Evolutionary conservation across 2,797 vertebrate species (phyloP).

Genomic region (Gambelia wislizenii): DNA sequence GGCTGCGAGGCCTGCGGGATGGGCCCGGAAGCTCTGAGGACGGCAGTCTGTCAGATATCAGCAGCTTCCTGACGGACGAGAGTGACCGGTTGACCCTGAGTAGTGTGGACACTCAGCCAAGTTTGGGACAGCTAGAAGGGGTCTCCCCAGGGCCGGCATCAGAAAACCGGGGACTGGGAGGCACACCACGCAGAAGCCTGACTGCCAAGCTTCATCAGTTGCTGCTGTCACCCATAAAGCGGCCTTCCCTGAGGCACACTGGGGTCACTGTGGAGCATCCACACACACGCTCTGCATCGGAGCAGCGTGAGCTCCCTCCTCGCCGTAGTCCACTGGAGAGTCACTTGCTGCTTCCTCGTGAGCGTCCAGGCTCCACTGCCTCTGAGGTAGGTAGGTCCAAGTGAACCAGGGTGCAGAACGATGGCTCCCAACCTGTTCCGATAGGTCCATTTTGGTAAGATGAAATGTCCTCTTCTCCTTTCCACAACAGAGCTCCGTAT

Average conservation of each 20-base stretch:
- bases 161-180: slow-evolving; percentile 9
- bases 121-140: slow-evolving; percentile 58
- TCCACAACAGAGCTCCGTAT: slow-evolving; percentile 86
- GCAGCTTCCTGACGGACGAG: slow-evolving; percentile 61
- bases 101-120: slow-evolving; percentile 16
- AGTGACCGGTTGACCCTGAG: slow-evolving; percentile 44
- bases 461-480: background rate
- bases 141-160: slow-evolving; percentile 54
- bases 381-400: slow-evolving; percentile 82
- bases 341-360: slow-evolving; percentile 81
- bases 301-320: slow-evolving; percentile 77
- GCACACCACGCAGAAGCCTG: slow-evolving; percentile 81
- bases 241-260: slow-evolving; percentile 50
- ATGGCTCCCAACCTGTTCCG: too few relatives aligned
- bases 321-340: slow-evolving; percentile 84
- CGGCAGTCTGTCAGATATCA: slow-evolving; percentile 77
- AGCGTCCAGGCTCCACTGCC: slow-evolving; percentile 88
- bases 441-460: background rate
- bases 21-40: slow-evolving; percentile 67
- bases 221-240: slow-evolving; percentile 88
- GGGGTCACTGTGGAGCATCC: slow-evolving; percentile 29
- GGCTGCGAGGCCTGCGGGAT: background rate
- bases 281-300: slow-evolving; percentile 62
- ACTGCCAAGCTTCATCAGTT: slow-evolving; percentile 88
- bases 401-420: accelerated